Conservation (phyloP, 2,888 invertebrate species). For the Lithophane socia region DNA sequence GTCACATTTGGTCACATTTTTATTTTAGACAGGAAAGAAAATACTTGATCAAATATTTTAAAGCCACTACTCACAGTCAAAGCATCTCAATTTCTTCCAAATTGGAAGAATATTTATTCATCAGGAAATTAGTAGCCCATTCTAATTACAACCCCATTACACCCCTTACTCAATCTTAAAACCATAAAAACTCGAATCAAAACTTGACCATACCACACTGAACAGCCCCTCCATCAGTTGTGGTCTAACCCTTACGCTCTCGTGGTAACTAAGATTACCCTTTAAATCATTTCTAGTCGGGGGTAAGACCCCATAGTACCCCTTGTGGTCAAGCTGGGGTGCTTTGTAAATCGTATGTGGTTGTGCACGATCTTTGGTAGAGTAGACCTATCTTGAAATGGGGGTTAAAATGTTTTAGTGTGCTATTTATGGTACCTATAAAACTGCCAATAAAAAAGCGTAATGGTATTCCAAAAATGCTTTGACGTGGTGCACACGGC, state of each 20-base stretch:
- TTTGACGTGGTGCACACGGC: neutral
- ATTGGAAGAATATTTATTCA: neutral
- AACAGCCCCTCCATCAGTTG: slow-evolving; percentile 50
- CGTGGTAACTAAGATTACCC: slow-evolving; percentile 61
- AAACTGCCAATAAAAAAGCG: neutral
- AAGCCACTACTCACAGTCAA: neutral
- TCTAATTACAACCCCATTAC: neutral
- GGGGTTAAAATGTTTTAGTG: slow-evolving; percentile 9
- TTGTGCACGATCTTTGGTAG: slow-evolving; percentile 34
- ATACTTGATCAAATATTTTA: neutral
- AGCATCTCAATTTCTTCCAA: neutral
- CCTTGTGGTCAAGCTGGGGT: slow-evolving; percentile 55
- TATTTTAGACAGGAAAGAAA: neutral
- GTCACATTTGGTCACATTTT: neutral
- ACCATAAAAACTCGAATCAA: slow-evolving; percentile 47
- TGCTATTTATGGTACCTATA: neutral
- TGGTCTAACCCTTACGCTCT: slow-evolving; percentile 49
- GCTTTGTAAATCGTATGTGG: slow-evolving; percentile 61
- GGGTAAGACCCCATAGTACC: slow-evolving; percentile 48
- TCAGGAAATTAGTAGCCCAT: neutral
- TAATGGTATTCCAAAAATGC: neutral
- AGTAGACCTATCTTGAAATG: slow-evolving; percentile 16
- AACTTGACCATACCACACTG: slow-evolving; percentile 43
- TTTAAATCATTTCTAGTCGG: slow-evolving; percentile 64
- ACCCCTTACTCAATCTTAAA: slow-evolving; percentile 1